These are phyloP conservation scores for Syndactyla subalaris DNA, from an alignment of 2,797 vertebrate genomes.

Conservation along the genomic window DNA sequence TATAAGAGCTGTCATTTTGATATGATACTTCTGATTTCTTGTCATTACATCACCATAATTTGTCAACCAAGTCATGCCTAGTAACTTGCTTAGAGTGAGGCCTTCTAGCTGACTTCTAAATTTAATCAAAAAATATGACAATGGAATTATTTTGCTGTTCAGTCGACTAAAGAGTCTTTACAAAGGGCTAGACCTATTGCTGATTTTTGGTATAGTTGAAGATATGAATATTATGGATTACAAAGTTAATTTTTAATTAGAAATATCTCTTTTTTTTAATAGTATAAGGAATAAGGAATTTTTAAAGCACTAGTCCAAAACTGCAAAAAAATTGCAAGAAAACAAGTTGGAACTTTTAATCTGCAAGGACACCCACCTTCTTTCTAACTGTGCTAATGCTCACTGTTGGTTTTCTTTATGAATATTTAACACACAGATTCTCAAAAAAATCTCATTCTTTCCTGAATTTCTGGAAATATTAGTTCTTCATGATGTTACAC, in stretches of 20 bases:
- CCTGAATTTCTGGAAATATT: background rate
- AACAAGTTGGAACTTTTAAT: background rate
- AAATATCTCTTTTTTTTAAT: background rate
- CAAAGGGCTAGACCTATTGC: background rate
- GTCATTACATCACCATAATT: background rate
- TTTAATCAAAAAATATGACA: background rate
- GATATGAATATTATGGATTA: background rate
- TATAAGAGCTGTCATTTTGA: background rate
- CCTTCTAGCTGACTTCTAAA: background rate
- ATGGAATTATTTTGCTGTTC: background rate
- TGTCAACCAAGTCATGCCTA: background rate
- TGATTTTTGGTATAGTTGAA: background rate
- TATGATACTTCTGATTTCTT: background rate
- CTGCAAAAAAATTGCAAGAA: background rate
- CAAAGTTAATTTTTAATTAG: background rate
- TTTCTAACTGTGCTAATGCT: background rate
- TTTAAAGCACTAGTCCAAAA: background rate
- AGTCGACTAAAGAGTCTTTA: background rate
- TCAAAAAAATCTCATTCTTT: background rate
- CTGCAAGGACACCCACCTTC: background rate
- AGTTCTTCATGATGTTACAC: background rate
- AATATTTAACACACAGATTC: background rate
- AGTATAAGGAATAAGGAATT: background rate
- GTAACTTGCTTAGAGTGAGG: background rate
- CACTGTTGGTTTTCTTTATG: background rate